phyloP scores from a whole-genome alignment of 1,140 invertebrate genomes.

The Drosophila lowei region DNA sequence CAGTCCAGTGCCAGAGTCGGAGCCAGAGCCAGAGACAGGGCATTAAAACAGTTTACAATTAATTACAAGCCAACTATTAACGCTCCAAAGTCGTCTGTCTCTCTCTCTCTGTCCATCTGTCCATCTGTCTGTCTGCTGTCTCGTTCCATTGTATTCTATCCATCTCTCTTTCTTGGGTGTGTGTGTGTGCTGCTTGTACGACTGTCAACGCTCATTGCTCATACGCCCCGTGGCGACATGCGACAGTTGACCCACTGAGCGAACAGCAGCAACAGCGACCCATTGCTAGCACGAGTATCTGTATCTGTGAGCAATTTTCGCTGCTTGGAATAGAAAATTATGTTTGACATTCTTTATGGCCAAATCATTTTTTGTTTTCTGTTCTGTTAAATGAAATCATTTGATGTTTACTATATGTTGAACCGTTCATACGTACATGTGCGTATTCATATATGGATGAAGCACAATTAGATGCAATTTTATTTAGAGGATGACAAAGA shows the following conservation, averaged over 20 bases:
- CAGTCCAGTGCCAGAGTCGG: slow-evolving; percentile 2
- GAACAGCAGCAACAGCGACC: slow-evolving; percentile 6
- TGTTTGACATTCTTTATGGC: slow-evolving; percentile 53
- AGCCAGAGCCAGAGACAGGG: slow-evolving; percentile 17
- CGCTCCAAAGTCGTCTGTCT: slow-evolving; percentile 23
- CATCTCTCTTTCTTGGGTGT: slow-evolving; percentile 7
- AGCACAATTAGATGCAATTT: slow-evolving; percentile 26
- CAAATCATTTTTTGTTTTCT: slow-evolving; percentile 29
- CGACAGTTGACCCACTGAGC: slow-evolving; percentile 59
- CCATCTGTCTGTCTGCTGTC: slow-evolving; percentile 5
- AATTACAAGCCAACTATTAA: slow-evolving; percentile 62
- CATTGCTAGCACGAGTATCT: slow-evolving; percentile 1
- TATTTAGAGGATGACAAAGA: slow-evolving; percentile 16
- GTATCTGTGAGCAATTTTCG: too few species aligned
- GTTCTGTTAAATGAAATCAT: slow-evolving; percentile 27
- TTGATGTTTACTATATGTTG: slow-evolving; percentile 4
- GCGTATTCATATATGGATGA: slow-evolving; percentile 19
- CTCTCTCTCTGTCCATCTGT: neutral
- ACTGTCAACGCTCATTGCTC: slow-evolving; percentile 63
- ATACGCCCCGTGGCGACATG: slow-evolving; percentile 65
- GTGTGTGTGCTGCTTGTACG: slow-evolving; percentile 20
- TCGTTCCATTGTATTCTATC: slow-evolving; percentile 1
- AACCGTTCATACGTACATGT: too few species aligned
- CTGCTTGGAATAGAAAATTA: slow-evolving; percentile 25
- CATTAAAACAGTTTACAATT: slow-evolving; percentile 73